These are phyloP conservation scores for Epistrophella euchroma DNA, from an alignment of 2,888 invertebrate species.

Conservation along the genomic window DNA sequence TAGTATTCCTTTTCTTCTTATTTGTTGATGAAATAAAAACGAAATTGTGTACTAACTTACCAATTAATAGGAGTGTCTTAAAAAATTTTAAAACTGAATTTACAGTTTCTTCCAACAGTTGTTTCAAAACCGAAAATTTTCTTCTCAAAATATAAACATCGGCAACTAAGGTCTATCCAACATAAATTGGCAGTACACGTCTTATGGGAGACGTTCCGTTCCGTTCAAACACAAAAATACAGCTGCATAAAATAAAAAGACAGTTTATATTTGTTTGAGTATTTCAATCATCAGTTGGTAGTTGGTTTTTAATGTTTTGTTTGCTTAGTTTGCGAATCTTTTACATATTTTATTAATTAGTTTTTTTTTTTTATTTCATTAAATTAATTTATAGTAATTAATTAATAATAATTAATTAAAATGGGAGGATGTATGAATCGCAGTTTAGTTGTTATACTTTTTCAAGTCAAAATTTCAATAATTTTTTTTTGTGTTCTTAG, in stretches of 20 bases:
- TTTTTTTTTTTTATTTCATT: conserved; percentile 44
- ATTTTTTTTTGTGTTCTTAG: conserved; percentile 11
- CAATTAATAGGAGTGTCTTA: no score
- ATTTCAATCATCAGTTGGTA: conserved; percentile 73
- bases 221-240: background rate
- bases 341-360: conserved; percentile 29
- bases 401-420: conserved; percentile 57
- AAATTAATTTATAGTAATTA: conserved; percentile 65
- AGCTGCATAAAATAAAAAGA: conserved; percentile 50
- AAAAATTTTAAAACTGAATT: no score
- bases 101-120: no score
- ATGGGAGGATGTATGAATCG: conserved; percentile 62
- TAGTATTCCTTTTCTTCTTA: no score
- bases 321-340: conserved; percentile 56
- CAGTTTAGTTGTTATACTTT: conserved; percentile 48
- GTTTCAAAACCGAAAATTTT: no score
- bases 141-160: background rate
- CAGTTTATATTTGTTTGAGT: conserved; percentile 64
- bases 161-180: no score
- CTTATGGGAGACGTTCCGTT: no score
- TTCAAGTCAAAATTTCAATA: conserved; percentile 37
- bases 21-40: no score
- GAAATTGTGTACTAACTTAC: no score
- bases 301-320: conserved; percentile 42
- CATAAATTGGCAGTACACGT: no score